These are phyloP conservation scores for Phenganax subtilis DNA, from an alignment of 92 coral and sea anemone species.

Conservation along the genomic window DNA sequence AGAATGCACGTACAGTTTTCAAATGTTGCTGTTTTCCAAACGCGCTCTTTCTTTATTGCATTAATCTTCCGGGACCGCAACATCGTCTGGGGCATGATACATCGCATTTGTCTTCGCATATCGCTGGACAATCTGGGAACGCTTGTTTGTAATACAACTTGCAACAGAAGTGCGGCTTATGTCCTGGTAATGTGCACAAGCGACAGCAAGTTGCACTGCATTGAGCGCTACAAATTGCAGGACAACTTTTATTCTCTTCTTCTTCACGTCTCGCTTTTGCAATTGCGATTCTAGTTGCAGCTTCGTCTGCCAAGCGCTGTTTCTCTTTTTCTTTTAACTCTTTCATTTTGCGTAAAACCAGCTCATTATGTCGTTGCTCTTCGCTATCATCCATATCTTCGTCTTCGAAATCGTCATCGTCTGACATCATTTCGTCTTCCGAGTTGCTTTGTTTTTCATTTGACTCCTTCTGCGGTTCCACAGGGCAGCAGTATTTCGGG, in stretches of 20 bases:
- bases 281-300: slow-evolving; percentile 9
- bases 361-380: slow-evolving; percentile 30
- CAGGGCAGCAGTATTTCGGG: slow-evolving; percentile 38
- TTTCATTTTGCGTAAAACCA: slow-evolving; percentile 24
- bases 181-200: slow-evolving; percentile 35
- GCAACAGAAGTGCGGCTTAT: slow-evolving; percentile 39
- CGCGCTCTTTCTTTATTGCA: neutral
- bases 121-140: slow-evolving; percentile 36
- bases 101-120: slow-evolving; percentile 33
- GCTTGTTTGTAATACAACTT: slow-evolving; percentile 32
- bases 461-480: neutral
- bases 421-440: slow-evolving; percentile 14
- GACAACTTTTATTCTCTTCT: slow-evolving; percentile 23
- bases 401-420: slow-evolving; percentile 26
- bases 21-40: neutral
- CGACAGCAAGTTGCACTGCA: slow-evolving; percentile 35
- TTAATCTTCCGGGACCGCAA: slow-evolving; percentile 24
- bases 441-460: neutral
- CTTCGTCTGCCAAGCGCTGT: slow-evolving; percentile 16
- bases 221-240: slow-evolving; percentile 6
- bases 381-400: slow-evolving; percentile 31
- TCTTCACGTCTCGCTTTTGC: slow-evolving; percentile 28
- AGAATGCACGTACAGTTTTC: too few species aligned
- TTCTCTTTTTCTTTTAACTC: slow-evolving; percentile 12
- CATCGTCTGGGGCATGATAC: slow-evolving; percentile 24